Conservation (phyloP, 2,888 invertebrate species). For the Acanthosepion lycidas region DNA sequence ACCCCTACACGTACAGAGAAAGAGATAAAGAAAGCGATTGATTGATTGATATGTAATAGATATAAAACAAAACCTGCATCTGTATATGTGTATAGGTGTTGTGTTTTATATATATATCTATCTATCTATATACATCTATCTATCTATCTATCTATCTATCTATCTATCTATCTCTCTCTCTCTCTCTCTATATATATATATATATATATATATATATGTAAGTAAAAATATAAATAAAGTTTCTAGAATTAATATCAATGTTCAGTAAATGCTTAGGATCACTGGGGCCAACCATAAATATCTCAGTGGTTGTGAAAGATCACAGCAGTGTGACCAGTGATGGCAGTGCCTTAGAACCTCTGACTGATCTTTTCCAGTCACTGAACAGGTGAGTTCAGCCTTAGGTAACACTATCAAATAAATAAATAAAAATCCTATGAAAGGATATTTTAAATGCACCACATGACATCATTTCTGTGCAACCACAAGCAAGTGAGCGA, state of each 20-base stretch:
- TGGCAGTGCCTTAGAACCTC: not conserved
- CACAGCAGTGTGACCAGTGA: not conserved
- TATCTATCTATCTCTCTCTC: too few relatives aligned
- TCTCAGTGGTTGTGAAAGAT: slow-evolving; percentile 9
- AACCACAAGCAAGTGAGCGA: too few relatives aligned
- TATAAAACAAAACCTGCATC: not conserved
- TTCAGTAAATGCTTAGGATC: not conserved
- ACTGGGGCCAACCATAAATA: not conserved
- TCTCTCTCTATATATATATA: too few relatives aligned
- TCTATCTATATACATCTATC: too few relatives aligned
- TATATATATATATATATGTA: not conserved
- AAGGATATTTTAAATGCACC: not conserved
- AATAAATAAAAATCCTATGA: not conserved
- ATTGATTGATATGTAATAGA: not conserved
- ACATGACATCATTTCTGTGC: too few relatives aligned
- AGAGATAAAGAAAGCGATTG: not conserved
- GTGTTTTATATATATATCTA: not conserved
- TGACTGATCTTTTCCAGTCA: not conserved
- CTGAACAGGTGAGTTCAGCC: not conserved
- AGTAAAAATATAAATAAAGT: not conserved
- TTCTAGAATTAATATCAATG: not conserved
- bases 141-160: too few relatives aligned
- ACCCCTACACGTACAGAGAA: not conserved
- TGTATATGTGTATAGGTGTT: not conserved
- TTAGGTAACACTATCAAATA: not conserved